A percentile compares a stretch with the other conserved stretches of the same genome.
phyloP scores from a whole-genome alignment of 2,113 vertebrate species.

The Sapajus apella region DNA sequence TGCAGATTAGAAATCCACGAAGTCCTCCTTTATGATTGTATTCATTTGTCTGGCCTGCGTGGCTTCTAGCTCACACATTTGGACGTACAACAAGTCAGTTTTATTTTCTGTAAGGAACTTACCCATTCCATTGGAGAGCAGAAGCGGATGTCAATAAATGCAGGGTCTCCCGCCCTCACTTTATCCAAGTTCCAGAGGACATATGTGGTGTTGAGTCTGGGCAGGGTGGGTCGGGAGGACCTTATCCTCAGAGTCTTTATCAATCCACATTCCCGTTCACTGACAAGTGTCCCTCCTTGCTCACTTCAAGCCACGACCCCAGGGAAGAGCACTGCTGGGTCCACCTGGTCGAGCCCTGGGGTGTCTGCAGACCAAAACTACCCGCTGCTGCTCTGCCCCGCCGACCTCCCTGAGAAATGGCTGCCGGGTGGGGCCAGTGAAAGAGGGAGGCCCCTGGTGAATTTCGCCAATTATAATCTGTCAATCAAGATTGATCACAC shows the following conservation, averaged over 20 bases:
- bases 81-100: too few species aligned
- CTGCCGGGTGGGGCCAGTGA: background rate
- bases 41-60: background rate
- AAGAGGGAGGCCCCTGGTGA: background rate
- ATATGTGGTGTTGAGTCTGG: rapidly evolving
- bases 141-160: background rate
- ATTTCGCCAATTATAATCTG: background rate
- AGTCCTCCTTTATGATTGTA: background rate
- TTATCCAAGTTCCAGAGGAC: background rate
- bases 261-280: background rate
- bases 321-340: rapidly evolving
- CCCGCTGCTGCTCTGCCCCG: background rate
- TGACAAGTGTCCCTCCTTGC: background rate
- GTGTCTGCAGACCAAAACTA: background rate
- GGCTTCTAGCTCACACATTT: background rate
- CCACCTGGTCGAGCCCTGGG: background rate
- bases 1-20: background rate
- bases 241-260: background rate
- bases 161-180: background rate
- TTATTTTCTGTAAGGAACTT: background rate
- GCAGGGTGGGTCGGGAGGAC: too few species aligned
- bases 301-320: rapidly evolving
- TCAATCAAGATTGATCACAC: rapidly evolving
- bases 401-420: background rate
- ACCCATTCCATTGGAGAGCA: background rate